A percentile compares a stretch with the other conserved stretches of the same genome.
phyloP scores from a whole-genome alignment of 1,140 invertebrate genomes.

The Tetramorium parvispinum region DNA sequence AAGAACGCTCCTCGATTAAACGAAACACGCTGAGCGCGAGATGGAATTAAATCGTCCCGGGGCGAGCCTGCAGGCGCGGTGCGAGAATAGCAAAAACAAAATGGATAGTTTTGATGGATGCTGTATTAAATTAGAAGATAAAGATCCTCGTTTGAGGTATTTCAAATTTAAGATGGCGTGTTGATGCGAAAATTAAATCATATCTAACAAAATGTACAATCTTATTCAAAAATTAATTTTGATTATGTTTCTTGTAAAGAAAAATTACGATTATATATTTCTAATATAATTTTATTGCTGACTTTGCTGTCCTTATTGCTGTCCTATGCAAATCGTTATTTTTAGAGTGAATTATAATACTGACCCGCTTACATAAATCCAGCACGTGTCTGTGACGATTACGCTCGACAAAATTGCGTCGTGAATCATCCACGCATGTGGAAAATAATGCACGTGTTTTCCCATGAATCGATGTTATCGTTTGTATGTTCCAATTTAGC shows the following conservation, averaged over 20 bases:
- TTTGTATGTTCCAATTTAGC: slow-evolving; percentile 10
- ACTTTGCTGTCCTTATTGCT: neutral
- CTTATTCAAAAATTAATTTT: neutral
- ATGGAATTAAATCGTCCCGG: slow-evolving; percentile 56
- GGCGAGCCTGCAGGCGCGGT: slow-evolving; percentile 10
- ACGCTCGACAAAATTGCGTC: slow-evolving; percentile 24
- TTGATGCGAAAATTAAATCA: neutral
- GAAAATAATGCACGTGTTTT: slow-evolving; percentile 54
- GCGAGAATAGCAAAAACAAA: slow-evolving; percentile 40
- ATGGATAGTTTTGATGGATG: slow-evolving; percentile 18
- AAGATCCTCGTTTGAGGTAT: neutral
- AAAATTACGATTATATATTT: neutral
- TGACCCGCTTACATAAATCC: slow-evolving; percentile 22
- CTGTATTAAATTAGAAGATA: slow-evolving; percentile 29
- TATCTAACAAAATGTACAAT: neutral
- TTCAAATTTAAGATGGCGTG: neutral
- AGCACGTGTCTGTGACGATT: slow-evolving; percentile 40
- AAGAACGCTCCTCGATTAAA: slow-evolving; percentile 49
- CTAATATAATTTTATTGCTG: neutral
- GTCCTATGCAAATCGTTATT: slow-evolving; percentile 6
- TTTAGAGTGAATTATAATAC: slow-evolving; percentile 28
- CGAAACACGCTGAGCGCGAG: slow-evolving; percentile 41
- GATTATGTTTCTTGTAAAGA: neutral
- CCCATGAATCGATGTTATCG: slow-evolving; percentile 37
- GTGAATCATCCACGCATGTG: slow-evolving; percentile 29